Percentiles rank a stretch among this genome's conserved stretches.
Conservation (phyloP, 2,888 invertebrate species). For the Campoletis raptor region DNA sequence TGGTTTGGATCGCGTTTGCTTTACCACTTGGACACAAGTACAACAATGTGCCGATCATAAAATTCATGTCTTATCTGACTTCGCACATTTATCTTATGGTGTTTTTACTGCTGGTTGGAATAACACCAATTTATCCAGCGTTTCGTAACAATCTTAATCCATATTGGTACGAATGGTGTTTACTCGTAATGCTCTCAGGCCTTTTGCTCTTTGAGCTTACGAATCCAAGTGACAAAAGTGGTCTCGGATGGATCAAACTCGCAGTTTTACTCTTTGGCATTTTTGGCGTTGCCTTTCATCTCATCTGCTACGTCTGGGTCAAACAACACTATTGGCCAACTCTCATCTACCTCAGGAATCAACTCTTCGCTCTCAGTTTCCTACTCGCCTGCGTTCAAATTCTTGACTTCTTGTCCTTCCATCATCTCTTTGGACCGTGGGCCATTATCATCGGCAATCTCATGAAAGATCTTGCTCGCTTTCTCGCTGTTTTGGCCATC, state of each 20-base stretch:
- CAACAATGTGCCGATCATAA: constrained; percentile 99
- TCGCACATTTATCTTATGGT: constrained; percentile 99
- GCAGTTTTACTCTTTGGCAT: constrained; percentile 95
- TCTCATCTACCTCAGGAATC: constrained; percentile 97
- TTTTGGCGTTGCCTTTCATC: constrained; percentile 95
- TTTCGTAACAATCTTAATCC: constrained; percentile 93
- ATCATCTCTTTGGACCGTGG: constrained; percentile 99
- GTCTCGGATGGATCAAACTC: constrained; percentile 97
- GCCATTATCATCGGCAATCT: constrained; percentile 99
- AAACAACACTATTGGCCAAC: constrained; percentile 92
- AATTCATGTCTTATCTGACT: constrained; percentile 99
- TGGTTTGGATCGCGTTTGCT: constrained; percentile 98
- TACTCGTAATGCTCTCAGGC: constrained; percentile 97
- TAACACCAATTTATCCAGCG: constrained; percentile 94
- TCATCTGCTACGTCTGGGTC: constrained; percentile 90
- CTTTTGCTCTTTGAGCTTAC: constrained; percentile 98
- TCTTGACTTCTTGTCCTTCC: constrained; percentile 98
- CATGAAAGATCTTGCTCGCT: constrained; percentile 97
- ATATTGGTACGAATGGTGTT: constrained; percentile 98
- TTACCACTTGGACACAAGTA: constrained; percentile 97
- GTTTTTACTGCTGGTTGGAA: constrained; percentile 95
- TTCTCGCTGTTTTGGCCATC: constrained; percentile 98
- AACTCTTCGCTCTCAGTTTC: constrained; percentile 97
- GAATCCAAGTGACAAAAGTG: constrained; percentile 98
- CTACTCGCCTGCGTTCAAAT: constrained; percentile 99